phyloP scores from a whole-genome alignment of 2,113 vertebrate species.

The Pogonocichla stellata region DNA sequence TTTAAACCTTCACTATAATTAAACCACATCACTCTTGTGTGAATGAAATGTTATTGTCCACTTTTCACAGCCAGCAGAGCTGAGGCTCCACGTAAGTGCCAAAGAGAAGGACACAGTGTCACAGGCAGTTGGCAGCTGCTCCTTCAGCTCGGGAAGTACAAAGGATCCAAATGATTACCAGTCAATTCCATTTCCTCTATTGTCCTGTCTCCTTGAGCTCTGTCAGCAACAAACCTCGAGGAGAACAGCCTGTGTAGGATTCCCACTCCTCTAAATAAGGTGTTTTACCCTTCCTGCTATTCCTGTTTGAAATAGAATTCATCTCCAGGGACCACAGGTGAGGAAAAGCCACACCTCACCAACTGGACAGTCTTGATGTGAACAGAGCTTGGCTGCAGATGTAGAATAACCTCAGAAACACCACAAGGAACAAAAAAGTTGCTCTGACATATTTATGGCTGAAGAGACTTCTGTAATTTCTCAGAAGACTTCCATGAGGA shows the following conservation, averaged over 20 bases:
- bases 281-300: neutral
- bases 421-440: neutral
- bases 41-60: neutral
- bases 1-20: slow-evolving; percentile 21
- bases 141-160: neutral
- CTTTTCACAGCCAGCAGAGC: neutral
- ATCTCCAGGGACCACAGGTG: neutral
- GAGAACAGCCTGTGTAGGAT: neutral
- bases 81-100: neutral
- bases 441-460: neutral
- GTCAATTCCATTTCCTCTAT: neutral
- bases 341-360: neutral
- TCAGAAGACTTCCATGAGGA: neutral
- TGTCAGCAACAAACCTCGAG: neutral
- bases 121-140: neutral
- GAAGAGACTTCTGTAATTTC: neutral
- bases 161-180: neutral
- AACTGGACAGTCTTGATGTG: neutral
- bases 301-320: neutral
- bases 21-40: neutral
- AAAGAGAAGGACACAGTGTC: neutral
- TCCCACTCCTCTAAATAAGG: neutral
- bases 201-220: neutral
- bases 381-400: neutral
- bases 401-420: neutral